These are phyloP conservation scores for Strongylocentrotus purpuratus DNA, from an alignment of 35 echinoderm and acorn worm species.

Conservation along the genomic window DNA sequence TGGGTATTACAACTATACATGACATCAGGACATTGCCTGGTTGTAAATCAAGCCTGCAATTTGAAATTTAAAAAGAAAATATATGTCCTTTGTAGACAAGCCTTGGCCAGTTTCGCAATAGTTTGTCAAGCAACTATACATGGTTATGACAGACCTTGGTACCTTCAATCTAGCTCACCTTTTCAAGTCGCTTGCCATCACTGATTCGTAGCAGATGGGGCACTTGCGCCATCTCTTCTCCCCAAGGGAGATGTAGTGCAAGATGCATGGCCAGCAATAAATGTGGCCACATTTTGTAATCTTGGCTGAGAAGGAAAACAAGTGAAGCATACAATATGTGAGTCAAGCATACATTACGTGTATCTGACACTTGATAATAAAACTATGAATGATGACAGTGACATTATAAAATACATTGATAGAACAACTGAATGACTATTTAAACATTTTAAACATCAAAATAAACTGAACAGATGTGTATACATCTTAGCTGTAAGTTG, in stretches of 20 bases:
- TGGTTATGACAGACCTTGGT: not conserved
- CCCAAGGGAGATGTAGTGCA: conserved; percentile 84
- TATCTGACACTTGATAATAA: not conserved
- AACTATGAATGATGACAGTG: not conserved
- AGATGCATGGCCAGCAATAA: conserved; percentile 95
- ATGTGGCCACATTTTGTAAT: conserved; percentile 97
- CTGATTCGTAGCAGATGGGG: conserved; percentile 93
- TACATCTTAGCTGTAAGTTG: too few relatives aligned
- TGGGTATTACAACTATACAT: too few relatives aligned
- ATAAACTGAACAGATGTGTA: too few relatives aligned
- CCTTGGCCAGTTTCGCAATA: not conserved
- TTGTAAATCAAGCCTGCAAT: too few relatives aligned
- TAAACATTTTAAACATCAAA: too few relatives aligned
- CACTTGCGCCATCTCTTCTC: conserved; percentile 93
- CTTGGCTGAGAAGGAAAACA: conserved; percentile 69
- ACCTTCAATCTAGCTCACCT: conserved; percentile 58
- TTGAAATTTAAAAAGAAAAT: too few relatives aligned
- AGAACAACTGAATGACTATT: too few relatives aligned
- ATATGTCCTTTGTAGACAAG: not conserved
- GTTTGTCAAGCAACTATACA: not conserved
- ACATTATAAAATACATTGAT: too few relatives aligned
- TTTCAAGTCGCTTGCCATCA: conserved; percentile 82
- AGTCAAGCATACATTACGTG: not conserved
- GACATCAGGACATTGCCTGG: too few relatives aligned
- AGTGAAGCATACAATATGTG: not conserved